phyloP scores from a whole-genome alignment of 2,113 vertebrate species.

The Corythaeola cristata region DNA sequence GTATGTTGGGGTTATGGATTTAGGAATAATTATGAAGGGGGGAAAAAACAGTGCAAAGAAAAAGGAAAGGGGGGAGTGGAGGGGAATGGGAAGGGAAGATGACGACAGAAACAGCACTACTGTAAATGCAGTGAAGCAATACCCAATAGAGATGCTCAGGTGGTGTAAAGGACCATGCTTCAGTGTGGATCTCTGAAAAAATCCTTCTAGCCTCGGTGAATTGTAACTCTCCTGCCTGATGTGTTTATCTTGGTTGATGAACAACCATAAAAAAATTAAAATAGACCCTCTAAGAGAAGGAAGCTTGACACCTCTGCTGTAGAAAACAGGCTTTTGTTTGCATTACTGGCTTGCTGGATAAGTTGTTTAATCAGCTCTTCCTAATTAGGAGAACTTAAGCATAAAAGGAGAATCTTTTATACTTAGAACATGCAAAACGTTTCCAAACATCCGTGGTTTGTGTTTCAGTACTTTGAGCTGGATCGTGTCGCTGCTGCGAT shows the following conservation, averaged over 20 bases:
- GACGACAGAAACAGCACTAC: fast-evolving
- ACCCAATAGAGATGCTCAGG: fast-evolving
- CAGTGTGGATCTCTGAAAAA: background rate
- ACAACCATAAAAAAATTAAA: background rate
- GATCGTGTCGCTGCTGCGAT: fast-evolving
- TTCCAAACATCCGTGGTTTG: background rate
- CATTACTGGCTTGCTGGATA: background rate
- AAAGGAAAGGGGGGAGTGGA: background rate
- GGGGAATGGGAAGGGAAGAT: background rate
- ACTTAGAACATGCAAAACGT: background rate
- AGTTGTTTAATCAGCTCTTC: slow-evolving; percentile 20
- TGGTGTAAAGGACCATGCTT: background rate
- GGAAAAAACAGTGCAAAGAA: background rate
- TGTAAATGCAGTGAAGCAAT: background rate
- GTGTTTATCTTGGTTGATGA: background rate
- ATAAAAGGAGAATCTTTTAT: background rate
- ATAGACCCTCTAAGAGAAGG: background rate
- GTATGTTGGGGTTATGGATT: background rate
- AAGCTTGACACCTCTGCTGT: background rate
- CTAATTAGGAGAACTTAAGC: slow-evolving; percentile 1
- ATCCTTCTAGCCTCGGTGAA: background rate
- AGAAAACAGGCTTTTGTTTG: background rate
- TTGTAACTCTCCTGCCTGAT: background rate
- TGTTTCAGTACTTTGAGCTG: background rate
- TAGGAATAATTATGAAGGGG: background rate